phyloP scores from a whole-genome alignment of 2,113 vertebrate genomes.

The Alligator mississippiensis region DNA sequence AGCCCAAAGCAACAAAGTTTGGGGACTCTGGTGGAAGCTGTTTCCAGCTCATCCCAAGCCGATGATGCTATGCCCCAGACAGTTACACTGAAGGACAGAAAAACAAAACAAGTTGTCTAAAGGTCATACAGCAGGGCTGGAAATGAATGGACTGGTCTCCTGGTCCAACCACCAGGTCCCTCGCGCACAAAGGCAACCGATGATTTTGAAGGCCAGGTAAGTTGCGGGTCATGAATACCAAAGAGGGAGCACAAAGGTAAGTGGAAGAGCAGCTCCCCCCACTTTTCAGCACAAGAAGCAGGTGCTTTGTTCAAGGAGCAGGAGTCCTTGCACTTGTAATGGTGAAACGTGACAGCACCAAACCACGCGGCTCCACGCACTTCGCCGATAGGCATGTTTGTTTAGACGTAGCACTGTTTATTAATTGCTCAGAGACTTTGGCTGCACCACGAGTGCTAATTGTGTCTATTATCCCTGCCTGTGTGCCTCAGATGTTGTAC shows the following conservation, averaged over 20 bases:
- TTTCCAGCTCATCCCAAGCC: neutral
- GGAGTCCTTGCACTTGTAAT: neutral
- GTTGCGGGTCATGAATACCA: neutral
- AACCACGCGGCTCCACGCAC: neutral
- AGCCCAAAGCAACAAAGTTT: no score
- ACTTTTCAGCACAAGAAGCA: fast-evolving
- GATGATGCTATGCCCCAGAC: neutral
- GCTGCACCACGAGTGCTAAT: neutral
- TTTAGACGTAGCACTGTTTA: neutral
- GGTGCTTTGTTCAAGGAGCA: neutral
- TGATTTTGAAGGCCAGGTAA: neutral
- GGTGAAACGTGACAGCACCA: neutral
- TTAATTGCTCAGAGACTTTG: neutral
- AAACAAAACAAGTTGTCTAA: neutral
- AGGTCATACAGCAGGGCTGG: neutral
- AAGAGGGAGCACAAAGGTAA: neutral
- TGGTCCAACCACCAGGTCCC: neutral
- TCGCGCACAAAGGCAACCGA: neutral
- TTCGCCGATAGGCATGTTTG: neutral
- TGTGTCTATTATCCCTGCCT: neutral
- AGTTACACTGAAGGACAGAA: neutral
- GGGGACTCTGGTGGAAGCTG: neutral
- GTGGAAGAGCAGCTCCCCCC: neutral
- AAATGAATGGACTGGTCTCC: neutral
- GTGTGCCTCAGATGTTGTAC: neutral